A percentile compares a stretch with the other conserved stretches of the same genome.
phyloP scores from a whole-genome alignment of 2,797 vertebrate species.

The Syngnathus rostellatus region DNA sequence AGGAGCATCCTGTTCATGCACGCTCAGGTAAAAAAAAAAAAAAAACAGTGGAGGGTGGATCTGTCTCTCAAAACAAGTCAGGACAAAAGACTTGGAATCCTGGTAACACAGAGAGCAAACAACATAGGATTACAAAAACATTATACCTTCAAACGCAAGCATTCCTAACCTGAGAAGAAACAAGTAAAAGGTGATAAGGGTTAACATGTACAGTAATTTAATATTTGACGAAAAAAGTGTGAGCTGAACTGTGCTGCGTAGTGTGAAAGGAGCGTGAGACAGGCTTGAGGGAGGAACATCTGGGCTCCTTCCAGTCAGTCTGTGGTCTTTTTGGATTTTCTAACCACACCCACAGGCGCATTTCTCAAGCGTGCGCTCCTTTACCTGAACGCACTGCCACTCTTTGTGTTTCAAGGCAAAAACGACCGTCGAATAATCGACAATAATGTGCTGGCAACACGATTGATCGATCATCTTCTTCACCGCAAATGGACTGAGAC shows the following conservation, averaged over 20 bases:
- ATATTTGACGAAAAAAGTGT: not conserved
- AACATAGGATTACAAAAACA: not conserved
- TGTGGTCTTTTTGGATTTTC: conserved; percentile 15
- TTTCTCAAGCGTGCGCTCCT: conserved; percentile 32
- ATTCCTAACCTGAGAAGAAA: not conserved
- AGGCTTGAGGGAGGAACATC: conserved; percentile 19
- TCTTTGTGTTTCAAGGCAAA: conserved; percentile 12
- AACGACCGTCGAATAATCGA: conserved; percentile 2
- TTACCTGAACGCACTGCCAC: conserved; percentile 36
- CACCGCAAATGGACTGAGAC: conserved; percentile 27
- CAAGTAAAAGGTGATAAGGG: not conserved
- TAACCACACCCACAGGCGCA: conserved; percentile 58
- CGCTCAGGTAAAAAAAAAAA: not conserved
- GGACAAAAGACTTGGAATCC: conserved; percentile 19
- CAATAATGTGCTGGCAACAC: not conserved
- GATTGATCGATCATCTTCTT: fast-evolving
- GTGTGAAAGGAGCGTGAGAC: not conserved
- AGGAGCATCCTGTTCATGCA: not conserved
- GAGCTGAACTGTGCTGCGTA: not conserved
- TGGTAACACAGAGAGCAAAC: conserved; percentile 12
- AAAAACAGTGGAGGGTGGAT: conserved; percentile 45
- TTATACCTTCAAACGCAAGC: not conserved
- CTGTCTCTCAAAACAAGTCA: conserved; percentile 26
- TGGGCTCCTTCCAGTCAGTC: not conserved
- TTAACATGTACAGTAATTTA: not conserved